Percentiles rank a stretch among this genome's conserved stretches.
phyloP scores from a whole-genome alignment of 2,888 invertebrate species.

The Drosophila bunnanda region DNA sequence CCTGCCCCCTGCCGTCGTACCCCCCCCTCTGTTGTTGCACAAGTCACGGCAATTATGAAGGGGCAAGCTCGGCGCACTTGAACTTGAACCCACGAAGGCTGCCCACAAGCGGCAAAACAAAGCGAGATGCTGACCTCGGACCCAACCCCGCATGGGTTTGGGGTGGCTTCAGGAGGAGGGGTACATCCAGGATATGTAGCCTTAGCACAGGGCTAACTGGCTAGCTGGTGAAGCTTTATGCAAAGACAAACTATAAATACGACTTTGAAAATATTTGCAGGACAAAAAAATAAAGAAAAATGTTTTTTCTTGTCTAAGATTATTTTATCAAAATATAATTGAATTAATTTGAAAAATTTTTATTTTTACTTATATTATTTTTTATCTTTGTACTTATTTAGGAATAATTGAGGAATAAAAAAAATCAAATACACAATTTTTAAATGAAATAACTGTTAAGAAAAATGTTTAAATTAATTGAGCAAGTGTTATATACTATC shows the following conservation, averaged over 20 bases:
- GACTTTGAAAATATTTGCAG: neutral
- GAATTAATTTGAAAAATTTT: neutral
- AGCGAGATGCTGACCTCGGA: slow-evolving; percentile 27
- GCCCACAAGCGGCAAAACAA: slow-evolving; percentile 59
- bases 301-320: neutral
- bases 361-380: neutral
- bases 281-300: neutral
- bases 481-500: too few relatives aligned
- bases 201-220: neutral
- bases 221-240: neutral
- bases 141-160: neutral
- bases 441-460: neutral
- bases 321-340: neutral
- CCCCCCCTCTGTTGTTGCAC: slow-evolving; percentile 32
- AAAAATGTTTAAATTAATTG: neutral
- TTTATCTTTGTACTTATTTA: neutral
- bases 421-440: neutral
- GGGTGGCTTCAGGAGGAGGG: neutral
- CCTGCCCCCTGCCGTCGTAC: neutral
- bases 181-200: neutral
- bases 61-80: slow-evolving; percentile 65
- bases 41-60: slow-evolving; percentile 57
- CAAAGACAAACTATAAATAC: neutral
- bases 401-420: neutral
- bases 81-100: slow-evolving; percentile 71